These are phyloP conservation scores for Dendrolimus punctatus DNA, from an alignment of 1,140 invertebrate genomes.

Conservation along the genomic window DNA sequence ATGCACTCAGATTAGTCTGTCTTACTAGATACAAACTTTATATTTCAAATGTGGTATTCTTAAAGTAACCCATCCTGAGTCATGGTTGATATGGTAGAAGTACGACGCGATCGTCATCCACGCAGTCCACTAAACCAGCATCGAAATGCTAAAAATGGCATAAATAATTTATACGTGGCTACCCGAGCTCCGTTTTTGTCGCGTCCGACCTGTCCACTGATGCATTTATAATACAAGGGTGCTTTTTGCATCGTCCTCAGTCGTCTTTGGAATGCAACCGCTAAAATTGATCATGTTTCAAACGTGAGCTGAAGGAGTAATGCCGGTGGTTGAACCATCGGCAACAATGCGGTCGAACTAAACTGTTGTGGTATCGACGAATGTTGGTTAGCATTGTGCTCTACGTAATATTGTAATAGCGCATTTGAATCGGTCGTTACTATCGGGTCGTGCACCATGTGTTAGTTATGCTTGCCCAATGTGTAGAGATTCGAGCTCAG, in stretches of 20 bases:
- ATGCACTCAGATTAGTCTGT: too few relatives aligned
- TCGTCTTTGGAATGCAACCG: slow-evolving; percentile 63
- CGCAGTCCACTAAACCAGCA: slow-evolving; percentile 37
- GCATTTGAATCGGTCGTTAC: slow-evolving; percentile 3
- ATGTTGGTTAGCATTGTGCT: slow-evolving; percentile 8
- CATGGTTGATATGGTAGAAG: neutral
- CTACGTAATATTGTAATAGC: slow-evolving; percentile 7
- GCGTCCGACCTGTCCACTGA: slow-evolving; percentile 63
- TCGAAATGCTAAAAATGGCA: slow-evolving; percentile 70
- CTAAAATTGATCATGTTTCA: slow-evolving; percentile 68
- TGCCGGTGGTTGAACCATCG: slow-evolving; percentile 21
- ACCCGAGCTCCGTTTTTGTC: slow-evolving; percentile 56
- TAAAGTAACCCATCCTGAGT: too few relatives aligned
- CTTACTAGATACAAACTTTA: too few relatives aligned
- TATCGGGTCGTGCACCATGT: slow-evolving; percentile 9
- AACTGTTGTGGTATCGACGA: slow-evolving; percentile 17
- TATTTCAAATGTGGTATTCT: too few relatives aligned
- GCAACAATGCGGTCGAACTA: slow-evolving; percentile 15
- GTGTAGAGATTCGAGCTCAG: too few relatives aligned
- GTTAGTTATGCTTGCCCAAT: slow-evolving; percentile 13
- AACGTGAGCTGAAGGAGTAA: slow-evolving; percentile 58
- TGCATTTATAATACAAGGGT: slow-evolving; percentile 72
- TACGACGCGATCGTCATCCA: slow-evolving; percentile 18
- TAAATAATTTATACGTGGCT: slow-evolving; percentile 67
- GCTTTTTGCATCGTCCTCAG: slow-evolving; percentile 61